Conservation (phyloP, 2,797 vertebrate species). For the Vireo griseus region DNA sequence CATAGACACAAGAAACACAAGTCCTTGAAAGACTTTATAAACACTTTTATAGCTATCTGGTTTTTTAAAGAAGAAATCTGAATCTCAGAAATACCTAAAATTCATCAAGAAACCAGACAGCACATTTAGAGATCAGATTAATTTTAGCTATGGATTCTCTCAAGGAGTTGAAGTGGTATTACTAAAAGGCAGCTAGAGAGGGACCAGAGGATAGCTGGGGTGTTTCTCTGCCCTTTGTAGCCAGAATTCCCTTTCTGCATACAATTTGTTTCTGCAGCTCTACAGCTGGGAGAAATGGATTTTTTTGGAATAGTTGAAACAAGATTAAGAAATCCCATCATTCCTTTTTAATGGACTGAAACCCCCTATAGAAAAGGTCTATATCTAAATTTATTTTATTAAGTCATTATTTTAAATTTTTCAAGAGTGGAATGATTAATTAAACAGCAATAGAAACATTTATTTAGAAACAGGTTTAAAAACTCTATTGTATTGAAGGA, state of each 20-base stretch:
- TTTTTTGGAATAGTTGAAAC: neutral
- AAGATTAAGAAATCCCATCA: neutral
- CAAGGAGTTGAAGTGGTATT: neutral
- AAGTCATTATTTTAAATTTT: neutral
- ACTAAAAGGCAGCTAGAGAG: neutral
- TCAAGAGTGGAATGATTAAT: neutral
- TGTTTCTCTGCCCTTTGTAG: neutral
- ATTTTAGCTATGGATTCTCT: neutral
- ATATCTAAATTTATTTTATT: neutral
- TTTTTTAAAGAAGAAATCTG: neutral
- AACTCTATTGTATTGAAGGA: neutral
- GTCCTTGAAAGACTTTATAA: neutral
- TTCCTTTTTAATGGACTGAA: neutral
- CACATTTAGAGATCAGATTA: neutral
- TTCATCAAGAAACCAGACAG: neutral
- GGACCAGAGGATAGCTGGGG: neutral
- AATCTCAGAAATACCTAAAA: neutral
- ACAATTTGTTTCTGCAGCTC: neutral
- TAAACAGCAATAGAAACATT: neutral
- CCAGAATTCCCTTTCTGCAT: neutral
- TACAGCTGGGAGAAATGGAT: neutral
- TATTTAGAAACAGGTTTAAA: neutral
- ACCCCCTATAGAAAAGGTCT: neutral
- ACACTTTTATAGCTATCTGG: neutral
- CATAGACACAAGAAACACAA: accelerated